A percentile compares a stretch with the other conserved stretches of the same genome.
Conservation (phyloP, 2,113 vertebrate species). For the Acanthochromis polyacanthus region DNA sequence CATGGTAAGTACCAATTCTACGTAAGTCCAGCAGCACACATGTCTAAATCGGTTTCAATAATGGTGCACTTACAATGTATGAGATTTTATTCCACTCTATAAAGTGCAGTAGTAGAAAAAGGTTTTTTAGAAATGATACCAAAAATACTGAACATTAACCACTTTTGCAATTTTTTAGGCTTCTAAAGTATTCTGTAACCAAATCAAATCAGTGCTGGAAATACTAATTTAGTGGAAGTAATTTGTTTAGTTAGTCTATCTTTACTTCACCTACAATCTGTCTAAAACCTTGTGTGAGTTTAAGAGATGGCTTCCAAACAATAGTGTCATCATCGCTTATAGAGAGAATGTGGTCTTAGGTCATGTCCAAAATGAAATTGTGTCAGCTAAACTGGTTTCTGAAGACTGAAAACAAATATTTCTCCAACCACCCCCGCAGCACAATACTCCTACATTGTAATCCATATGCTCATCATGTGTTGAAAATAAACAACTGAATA, state of each 20-base stretch:
- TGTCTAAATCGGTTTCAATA: no score
- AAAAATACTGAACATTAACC: neutral
- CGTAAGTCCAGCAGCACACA: no score
- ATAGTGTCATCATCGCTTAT: conserved; percentile 2
- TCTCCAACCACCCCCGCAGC: neutral
- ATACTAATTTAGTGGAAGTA: neutral
- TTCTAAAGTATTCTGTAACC: neutral
- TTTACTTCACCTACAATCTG: neutral
- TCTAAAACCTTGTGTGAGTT: neutral
- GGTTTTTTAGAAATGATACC: no score
- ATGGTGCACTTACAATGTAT: no score
- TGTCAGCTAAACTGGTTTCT: conserved; percentile 19
- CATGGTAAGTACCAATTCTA: no score
- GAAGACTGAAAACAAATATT: conserved; percentile 22
- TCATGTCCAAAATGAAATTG: conserved; percentile 11
- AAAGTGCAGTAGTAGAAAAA: no score
- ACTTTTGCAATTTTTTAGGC: neutral
- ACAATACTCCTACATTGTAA: neutral
- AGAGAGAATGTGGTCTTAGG: conserved; percentile 40
- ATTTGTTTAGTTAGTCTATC: neutral
- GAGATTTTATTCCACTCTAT: no score
- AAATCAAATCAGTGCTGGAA: neutral
- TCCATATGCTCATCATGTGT: neutral
- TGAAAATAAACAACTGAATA: no score
- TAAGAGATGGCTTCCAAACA: neutral